Evolutionary conservation across 2,797 vertebrate species (phyloP).

Genomic region (Neosalanx taihuensis): DNA sequence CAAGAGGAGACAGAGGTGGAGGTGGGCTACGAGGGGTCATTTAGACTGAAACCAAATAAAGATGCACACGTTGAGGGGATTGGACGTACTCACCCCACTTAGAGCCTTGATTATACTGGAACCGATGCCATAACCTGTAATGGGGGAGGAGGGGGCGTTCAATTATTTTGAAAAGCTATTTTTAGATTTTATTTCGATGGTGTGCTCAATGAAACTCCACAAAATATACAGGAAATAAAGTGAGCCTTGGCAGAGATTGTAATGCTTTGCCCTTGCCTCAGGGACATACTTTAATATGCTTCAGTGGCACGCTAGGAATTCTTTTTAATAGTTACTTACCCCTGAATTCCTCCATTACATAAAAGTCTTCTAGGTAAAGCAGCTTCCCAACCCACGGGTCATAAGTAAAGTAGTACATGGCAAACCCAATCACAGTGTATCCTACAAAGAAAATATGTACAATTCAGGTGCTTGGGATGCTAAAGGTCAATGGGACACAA

Average conservation of each 20-base stretch:
- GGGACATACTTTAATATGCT: no score
- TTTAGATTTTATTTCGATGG: no score
- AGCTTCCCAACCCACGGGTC: conserved; percentile 78
- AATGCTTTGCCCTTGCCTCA: no score
- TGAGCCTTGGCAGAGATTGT: no score
- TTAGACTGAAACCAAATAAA: no score
- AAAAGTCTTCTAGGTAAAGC: conserved; percentile 82
- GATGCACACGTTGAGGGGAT: no score
- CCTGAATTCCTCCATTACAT: conserved; percentile 67
- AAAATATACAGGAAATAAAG: no score
- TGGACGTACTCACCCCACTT: conserved; percentile 61
- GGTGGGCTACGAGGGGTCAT: neutral
- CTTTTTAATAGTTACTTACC: conserved; percentile 48
- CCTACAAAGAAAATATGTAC: conserved; percentile 43
- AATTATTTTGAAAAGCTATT: neutral
- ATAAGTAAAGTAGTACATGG: conserved; percentile 80
- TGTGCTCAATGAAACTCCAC: no score
- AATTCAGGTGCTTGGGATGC: no score
- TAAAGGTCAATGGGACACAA: no score
- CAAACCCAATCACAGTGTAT: conserved; percentile 67
- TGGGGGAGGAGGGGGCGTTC: no score
- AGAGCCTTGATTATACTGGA: conserved; percentile 72
- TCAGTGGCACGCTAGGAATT: no score
- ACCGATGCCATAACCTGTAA: conserved; percentile 70
- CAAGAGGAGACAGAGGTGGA: neutral